Conservation (phyloP, 2,888 invertebrate species). For the Acronicta psi region DNA sequence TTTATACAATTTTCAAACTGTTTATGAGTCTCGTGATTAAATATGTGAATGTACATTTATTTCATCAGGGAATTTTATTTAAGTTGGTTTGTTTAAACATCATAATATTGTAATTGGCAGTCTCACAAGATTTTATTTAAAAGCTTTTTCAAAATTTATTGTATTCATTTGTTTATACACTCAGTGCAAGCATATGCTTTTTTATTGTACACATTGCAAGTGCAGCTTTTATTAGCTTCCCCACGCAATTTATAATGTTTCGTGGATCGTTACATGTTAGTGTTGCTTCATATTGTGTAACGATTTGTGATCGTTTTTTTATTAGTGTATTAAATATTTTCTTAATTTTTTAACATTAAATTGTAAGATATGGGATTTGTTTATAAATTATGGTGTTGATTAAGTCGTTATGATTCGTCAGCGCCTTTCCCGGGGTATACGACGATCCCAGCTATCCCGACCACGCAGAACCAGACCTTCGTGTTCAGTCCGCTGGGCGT, state of each 20-base stretch:
- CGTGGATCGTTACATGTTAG: conserved; percentile 36
- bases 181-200: conserved; percentile 48
- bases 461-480: conserved; percentile 93
- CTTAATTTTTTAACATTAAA: conserved; percentile 7
- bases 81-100: conserved; percentile 59
- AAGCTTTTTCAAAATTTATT: conserved; percentile 44
- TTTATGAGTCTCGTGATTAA: conserved; percentile 75
- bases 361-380: neutral
- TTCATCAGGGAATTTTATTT: conserved; percentile 52
- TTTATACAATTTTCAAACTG: conserved; percentile 75
- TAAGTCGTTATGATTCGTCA: conserved; percentile 52
- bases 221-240: conserved; percentile 68
- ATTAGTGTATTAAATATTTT: conserved; percentile 8
- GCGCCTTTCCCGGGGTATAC: conserved; percentile 93
- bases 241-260: conserved; percentile 52
- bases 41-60: conserved; percentile 74
- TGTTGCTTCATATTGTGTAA: conserved; percentile 22
- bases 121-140: conserved; percentile 33
- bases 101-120: conserved; percentile 61
- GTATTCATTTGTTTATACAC: conserved; percentile 31
- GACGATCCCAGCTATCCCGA: conserved; percentile 93
- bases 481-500: conserved; percentile 93
- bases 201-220: conserved; percentile 57
- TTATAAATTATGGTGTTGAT: neutral
- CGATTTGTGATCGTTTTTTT: conserved; percentile 6